Conservation (phyloP, 2,888 invertebrate species). For the Hypomecis atomaria region DNA sequence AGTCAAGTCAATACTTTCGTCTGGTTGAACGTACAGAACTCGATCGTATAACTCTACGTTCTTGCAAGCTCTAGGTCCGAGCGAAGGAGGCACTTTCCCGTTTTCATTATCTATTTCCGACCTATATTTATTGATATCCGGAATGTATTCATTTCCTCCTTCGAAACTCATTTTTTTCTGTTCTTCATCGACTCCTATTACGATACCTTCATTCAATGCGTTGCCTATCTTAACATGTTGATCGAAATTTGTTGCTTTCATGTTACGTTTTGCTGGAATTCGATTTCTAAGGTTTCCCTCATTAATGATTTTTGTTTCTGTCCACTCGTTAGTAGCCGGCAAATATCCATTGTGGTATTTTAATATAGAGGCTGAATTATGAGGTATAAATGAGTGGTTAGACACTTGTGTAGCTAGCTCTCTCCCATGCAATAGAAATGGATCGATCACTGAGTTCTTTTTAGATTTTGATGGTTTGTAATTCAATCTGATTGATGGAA, state of each 20-base stretch:
- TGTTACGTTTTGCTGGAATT: slow-evolving; percentile 34
- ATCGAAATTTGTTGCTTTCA: slow-evolving; percentile 53
- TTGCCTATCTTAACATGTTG: slow-evolving; percentile 75
- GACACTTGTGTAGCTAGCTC: slow-evolving; percentile 63
- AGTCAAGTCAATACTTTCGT: slow-evolving; percentile 68
- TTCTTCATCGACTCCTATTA: slow-evolving; percentile 61
- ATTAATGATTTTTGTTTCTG: slow-evolving; percentile 34
- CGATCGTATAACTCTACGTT: slow-evolving; percentile 66
- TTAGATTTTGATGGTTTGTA: slow-evolving; percentile 51
- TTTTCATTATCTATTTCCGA: slow-evolving; percentile 60
- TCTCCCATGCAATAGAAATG: slow-evolving; percentile 55
- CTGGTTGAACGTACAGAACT: slow-evolving; percentile 67
- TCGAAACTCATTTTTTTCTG: slow-evolving; percentile 67
- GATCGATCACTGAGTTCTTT: slow-evolving; percentile 44
- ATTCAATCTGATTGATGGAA: slow-evolving; percentile 61
- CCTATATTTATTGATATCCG: slow-evolving; percentile 70
- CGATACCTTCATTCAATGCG: slow-evolving; percentile 67
- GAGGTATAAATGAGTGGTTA: slow-evolving; percentile 57
- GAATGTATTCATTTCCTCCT: slow-evolving; percentile 67
- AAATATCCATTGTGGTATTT: slow-evolving; percentile 72
- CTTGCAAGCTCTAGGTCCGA: slow-evolving; percentile 64
- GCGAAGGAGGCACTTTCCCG: slow-evolving; percentile 57
- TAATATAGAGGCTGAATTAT: slow-evolving; percentile 60
- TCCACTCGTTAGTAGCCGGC: slow-evolving; percentile 47
- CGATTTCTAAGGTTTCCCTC: slow-evolving; percentile 35